These are phyloP conservation scores for Neogale vison DNA, from an alignment of 2,113 vertebrate species.

Conservation along the genomic window DNA sequence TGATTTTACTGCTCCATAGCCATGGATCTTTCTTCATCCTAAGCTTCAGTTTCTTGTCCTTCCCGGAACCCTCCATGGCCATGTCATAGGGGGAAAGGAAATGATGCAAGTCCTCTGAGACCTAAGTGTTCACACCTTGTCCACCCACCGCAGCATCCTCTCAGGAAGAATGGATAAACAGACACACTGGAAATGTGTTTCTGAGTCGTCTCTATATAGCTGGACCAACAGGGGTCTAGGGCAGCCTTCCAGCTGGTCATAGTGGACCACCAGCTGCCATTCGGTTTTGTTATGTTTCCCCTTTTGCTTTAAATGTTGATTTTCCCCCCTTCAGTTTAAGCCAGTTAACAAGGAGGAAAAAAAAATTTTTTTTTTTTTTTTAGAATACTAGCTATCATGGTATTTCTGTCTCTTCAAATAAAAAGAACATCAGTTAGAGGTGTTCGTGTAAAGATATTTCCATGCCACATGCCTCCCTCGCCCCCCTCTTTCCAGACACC, in stretches of 20 bases:
- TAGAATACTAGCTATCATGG: background rate
- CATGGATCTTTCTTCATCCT: background rate
- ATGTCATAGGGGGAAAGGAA: background rate
- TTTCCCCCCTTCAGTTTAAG: background rate
- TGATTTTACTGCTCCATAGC: background rate
- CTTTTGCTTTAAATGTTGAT: background rate
- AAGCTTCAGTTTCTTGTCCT: background rate
- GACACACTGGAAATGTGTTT: background rate
- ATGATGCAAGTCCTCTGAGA: background rate
- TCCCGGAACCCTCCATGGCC: background rate
- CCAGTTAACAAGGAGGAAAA: background rate
- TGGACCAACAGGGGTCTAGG: accelerated
- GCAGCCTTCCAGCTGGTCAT: background rate
- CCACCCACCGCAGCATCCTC: accelerated
- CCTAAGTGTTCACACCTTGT: background rate
- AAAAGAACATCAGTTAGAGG: background rate
- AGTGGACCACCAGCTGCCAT: background rate
- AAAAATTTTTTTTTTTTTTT: background rate
- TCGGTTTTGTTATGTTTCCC: background rate
- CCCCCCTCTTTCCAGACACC: background rate
- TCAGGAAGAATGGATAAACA: background rate
- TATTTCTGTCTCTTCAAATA: background rate
- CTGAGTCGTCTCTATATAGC: accelerated
- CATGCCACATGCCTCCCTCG: background rate
- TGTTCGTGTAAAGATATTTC: no score